Percentiles rank a stretch among this genome's conserved stretches.
phyloP scores from a whole-genome alignment of 2,888 invertebrate genomes.

The Colostygia pectinataria region DNA sequence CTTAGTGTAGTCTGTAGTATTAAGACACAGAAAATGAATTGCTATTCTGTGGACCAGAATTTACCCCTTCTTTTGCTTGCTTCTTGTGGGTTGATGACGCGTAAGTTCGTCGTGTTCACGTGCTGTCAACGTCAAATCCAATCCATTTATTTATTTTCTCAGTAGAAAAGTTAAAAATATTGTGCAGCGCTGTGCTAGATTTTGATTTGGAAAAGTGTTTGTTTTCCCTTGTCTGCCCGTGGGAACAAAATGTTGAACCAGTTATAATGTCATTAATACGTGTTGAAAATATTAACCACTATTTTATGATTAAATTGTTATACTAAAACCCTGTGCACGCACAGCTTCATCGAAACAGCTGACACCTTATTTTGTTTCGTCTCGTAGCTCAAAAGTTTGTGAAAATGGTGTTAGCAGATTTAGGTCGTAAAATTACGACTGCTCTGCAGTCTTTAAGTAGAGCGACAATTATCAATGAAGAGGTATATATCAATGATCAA shows the following conservation, averaged over 20 bases:
- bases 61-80: constrained; percentile 38
- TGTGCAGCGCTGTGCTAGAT: constrained; percentile 13
- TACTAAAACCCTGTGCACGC: not conserved
- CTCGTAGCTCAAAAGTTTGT: constrained; percentile 34
- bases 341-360: constrained; percentile 42
- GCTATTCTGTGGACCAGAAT: too few species aligned
- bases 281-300: constrained; percentile 16
- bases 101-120: constrained; percentile 57
- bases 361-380: constrained; percentile 40
- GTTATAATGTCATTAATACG: constrained; percentile 44
- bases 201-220: constrained; percentile 13
- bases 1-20: too few species aligned
- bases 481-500: constrained; percentile 80
- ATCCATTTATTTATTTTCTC: too few species aligned
- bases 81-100: constrained; percentile 13
- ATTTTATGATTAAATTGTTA: constrained; percentile 17
- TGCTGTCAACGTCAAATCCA: constrained; percentile 46
- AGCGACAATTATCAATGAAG: constrained; percentile 99
- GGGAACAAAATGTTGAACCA: constrained; percentile 11
- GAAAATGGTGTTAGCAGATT: constrained; percentile 99
- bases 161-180: too few species aligned
- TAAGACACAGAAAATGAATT: too few species aligned
- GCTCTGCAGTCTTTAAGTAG: constrained; percentile 98
- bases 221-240: not conserved
- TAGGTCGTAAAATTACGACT: constrained; percentile 99